A percentile compares a stretch with the other conserved stretches of the same genome.
Conservation (phyloP, 2,797 vertebrate species). For the Sternarchorhynchus goeldii region DNA sequence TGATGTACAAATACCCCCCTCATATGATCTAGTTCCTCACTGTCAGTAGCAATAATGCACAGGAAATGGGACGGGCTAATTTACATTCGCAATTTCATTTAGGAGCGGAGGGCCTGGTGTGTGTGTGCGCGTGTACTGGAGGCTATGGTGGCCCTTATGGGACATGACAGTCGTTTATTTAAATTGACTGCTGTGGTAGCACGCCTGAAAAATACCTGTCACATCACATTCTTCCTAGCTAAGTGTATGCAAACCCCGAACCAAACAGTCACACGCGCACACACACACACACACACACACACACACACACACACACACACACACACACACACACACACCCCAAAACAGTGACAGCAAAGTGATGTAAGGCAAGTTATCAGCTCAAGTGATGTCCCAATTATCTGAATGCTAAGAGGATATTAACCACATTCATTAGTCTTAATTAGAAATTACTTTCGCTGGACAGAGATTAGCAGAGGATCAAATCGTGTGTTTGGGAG, state of each 20-base stretch:
- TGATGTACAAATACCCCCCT: slow-evolving; percentile 66
- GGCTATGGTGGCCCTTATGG: slow-evolving; percentile 68
- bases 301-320: background rate
- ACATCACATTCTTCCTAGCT: slow-evolving; percentile 63
- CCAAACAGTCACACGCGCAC: background rate
- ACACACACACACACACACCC: slow-evolving; percentile 2
- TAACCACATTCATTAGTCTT: slow-evolving; percentile 74
- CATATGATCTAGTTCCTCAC: slow-evolving; percentile 67
- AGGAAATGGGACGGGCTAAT: slow-evolving; percentile 72
- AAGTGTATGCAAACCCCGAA: slow-evolving; percentile 59
- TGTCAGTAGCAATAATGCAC: slow-evolving; percentile 76
- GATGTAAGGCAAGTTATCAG: slow-evolving; percentile 55
- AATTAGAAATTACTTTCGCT: slow-evolving; percentile 69
- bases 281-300: background rate
- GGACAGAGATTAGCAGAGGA: slow-evolving; percentile 71
- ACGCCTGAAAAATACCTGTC: slow-evolving; percentile 75
- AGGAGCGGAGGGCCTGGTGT: slow-evolving; percentile 68
- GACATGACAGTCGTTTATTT: slow-evolving; percentile 79
- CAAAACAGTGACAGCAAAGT: slow-evolving; percentile 64
- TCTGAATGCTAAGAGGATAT: slow-evolving; percentile 72
- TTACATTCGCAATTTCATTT: slow-evolving; percentile 74
- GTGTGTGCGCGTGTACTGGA: slow-evolving; percentile 55
- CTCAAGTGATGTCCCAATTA: slow-evolving; percentile 71
- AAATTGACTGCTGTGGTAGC: slow-evolving; percentile 76
- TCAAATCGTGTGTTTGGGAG: slow-evolving; percentile 51